phyloP scores from a whole-genome alignment of 2,797 vertebrate species.

The Zenarchopterus dispar region DNA sequence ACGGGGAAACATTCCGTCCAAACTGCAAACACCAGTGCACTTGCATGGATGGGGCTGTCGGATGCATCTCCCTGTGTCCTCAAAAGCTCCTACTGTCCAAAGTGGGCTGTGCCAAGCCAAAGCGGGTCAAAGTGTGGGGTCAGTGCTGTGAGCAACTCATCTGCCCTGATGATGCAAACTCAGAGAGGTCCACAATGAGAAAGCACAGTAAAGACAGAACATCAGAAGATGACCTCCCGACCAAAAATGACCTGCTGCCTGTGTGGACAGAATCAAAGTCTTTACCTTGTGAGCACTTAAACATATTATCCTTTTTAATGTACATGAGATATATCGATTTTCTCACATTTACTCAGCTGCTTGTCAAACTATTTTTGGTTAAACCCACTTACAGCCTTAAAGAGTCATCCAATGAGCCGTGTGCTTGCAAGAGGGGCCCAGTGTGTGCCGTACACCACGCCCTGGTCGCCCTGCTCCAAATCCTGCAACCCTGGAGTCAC shows the following conservation, averaged over 20 bases:
- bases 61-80: constrained; percentile 90
- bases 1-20: constrained; percentile 90
- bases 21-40: constrained; percentile 96
- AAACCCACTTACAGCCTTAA: constrained; percentile 77
- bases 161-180: constrained; percentile 79
- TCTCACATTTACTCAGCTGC: no score
- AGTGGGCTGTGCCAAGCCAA: constrained; percentile 85
- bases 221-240: constrained; percentile 81
- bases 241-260: constrained; percentile 83
- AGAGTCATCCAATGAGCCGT: constrained; percentile 67
- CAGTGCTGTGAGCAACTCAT: constrained; percentile 89
- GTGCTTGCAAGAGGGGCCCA: constrained; percentile 74
- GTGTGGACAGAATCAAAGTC: constrained; percentile 81
- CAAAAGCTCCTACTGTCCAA: constrained; percentile 85
- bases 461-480: constrained; percentile 91
- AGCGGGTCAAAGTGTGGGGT: constrained; percentile 84
- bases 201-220: constrained; percentile 69
- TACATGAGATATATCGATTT: no score
- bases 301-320: not conserved
- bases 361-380: no score
- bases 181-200: constrained; percentile 46
- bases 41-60: constrained; percentile 90
- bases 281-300: constrained; percentile 81
- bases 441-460: constrained; percentile 87
- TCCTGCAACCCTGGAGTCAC: constrained; percentile 88